Evolutionary conservation across 2,797 vertebrate genomes (phyloP), one percentile per base, ranked within the genome.

Genomic region (Hybognathus amarus): DNA sequence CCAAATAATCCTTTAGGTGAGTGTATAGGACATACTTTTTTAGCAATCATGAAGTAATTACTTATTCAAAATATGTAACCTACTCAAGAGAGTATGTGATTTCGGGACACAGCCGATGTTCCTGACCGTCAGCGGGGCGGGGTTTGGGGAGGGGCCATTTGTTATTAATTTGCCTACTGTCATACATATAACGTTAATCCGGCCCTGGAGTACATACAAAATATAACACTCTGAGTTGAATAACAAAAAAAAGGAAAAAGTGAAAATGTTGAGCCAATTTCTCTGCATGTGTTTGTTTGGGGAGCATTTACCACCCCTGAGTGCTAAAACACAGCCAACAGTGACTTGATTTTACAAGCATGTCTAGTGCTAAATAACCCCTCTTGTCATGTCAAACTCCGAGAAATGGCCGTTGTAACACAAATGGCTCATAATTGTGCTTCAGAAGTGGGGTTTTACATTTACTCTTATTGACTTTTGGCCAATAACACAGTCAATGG

Each of bases 381-480:
- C 91, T 92, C 91, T 92, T 92, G 91, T 92, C 90, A 90, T 91
- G 80, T 93, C 92, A 90, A 90, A 91, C 92, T 94, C 90, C 88
- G 91, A 93, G 91, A 92, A 93, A 94, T 92, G 91, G 91, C 91
- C 82, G 89, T 91, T 89, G 81, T 90, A 89, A 89, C 91, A 92
- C 92, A 93, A 92, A 94, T 93, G 91, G 93, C 91, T 94, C 92
- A 91, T 94, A 92, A 94, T 94, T 93, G 93, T 91, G 89, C 93
- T 85, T 91, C 87, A 90, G 89, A 91, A 93, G 93, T 90, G 74
- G 94, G 92, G 91, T 91, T 89, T 92, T 92, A 90, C 90, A 88
- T 94, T 94, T 91, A 80, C 86, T 92, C 90, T 92, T 92, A 93
- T 94, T 94, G 93, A 94, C 92, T 93, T 93, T 93, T 92, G 76